Base-by-base conservation (phyloP, 2,797 vertebrate genomes). In the Channa striata region DNA sequence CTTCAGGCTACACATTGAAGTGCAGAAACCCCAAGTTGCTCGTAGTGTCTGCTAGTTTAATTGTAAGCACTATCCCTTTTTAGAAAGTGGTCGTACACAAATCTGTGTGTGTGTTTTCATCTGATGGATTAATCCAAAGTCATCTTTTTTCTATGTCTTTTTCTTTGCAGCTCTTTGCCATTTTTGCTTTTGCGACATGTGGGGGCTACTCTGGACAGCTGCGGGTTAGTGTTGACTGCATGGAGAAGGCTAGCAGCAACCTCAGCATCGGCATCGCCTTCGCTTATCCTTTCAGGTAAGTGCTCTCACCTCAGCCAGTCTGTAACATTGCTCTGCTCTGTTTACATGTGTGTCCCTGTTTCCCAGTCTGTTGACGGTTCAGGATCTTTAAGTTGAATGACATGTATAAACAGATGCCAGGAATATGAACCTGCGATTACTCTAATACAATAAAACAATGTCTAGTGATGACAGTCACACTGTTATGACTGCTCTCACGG, bases 181-280 rank as follows among this genome's bases (percentile, higher is more conserved):
- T 99, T 92, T 99, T 99, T 95, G 97, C 98, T 43, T 99, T 99
- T 92, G 97, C 97, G 86, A 98, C 98, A 96, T 99, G 98, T 82
- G 97, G 98, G 62, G 97, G 98, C 82, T 99, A 98, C 93, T 95
- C 96, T 9, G 98, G 98, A 81, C 96, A 95, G 92, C 95, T 99
- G 91, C 93, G 94, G 89, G 94, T 99, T 82, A 97, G 97, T 73
- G 97, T 99, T 92, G 96, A 98, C 93, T 99, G 98, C 67, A 92
- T 94, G 92, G 97, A 99, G 95, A 98, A 96, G 93, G 95, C 96
- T 10, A 96, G 96, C 92, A 99, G 97, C 94, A 95, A 98, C 94
- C 96, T 97, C 89, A 97, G 94, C 94, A 95, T 99, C 53, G 94
- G 93, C 89, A 94, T 99, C 34, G 94, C 94, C 59, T 97, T 99